A percentile compares a stretch with the other conserved stretches of the same genome.
phyloP scores from a whole-genome alignment of 1,140 invertebrate species.

The Pseudomyrmex dendroicus region DNA sequence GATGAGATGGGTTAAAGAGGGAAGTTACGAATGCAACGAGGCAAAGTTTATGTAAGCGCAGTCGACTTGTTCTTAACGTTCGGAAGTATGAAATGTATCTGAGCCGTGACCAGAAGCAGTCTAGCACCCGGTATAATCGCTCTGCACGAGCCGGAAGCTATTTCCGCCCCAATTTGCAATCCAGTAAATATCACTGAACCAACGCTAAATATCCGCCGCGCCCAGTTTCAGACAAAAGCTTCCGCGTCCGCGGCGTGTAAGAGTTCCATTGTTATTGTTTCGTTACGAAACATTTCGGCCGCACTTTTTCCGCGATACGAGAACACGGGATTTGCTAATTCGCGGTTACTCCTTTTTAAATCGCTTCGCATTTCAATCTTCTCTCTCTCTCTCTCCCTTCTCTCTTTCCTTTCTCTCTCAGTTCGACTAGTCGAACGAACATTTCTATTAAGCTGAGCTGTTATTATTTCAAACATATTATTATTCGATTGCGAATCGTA shows the following conservation, averaged over 20 bases:
- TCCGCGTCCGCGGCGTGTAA: constrained; percentile 84
- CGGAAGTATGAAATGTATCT: constrained; percentile 89
- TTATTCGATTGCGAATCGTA: too few species aligned
- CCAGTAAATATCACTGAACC: constrained; percentile 89
- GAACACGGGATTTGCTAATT: neutral
- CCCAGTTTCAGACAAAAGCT: constrained; percentile 93
- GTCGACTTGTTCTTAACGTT: constrained; percentile 87
- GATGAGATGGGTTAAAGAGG: constrained; percentile 80
- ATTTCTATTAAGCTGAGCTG: too few species aligned
- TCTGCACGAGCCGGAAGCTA: constrained; percentile 84
- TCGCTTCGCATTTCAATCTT: neutral
- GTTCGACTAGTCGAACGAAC: too few species aligned
- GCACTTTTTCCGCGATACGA: constrained; percentile 28
- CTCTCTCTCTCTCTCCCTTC: too few species aligned
- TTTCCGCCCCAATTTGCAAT: constrained; percentile 88
- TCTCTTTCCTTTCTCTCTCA: too few species aligned
- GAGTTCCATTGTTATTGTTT: constrained; percentile 49
- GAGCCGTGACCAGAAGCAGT: constrained; percentile 87
- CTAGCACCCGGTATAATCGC: constrained; percentile 86
- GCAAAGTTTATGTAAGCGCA: constrained; percentile 89
- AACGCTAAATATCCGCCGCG: constrained; percentile 90
- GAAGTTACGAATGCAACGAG: constrained; percentile 92
- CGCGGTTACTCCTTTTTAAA: neutral
- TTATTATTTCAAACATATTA: too few species aligned
- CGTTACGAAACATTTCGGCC: neutral